These are phyloP conservation scores for Stichodactyla helianthus DNA, from an alignment of 64 coral and sea anemone genomes.

Conservation along the genomic window DNA sequence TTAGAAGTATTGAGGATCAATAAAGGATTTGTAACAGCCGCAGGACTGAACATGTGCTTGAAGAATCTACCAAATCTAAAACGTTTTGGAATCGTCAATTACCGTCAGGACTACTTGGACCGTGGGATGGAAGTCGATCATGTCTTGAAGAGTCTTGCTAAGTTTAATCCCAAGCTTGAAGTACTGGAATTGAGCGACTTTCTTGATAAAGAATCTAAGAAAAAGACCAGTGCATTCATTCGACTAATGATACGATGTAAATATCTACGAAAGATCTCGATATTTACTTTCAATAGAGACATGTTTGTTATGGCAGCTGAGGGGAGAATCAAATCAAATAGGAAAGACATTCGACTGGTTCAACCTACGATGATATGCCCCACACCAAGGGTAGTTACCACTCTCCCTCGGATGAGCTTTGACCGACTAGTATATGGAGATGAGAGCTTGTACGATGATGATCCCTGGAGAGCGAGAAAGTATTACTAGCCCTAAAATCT, in stretches of 20 bases:
- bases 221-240: slow-evolving; percentile 26
- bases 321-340: slow-evolving; percentile 3
- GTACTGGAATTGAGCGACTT: slow-evolving; percentile 34
- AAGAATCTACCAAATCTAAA: slow-evolving; percentile 14
- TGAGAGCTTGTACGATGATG: slow-evolving; percentile 32
- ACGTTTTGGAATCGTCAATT: slow-evolving; percentile 32
- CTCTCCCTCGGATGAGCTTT: slow-evolving; percentile 38
- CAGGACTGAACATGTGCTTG: slow-evolving; percentile 26
- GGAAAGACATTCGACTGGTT: slow-evolving; percentile 30
- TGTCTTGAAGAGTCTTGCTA: slow-evolving; percentile 28
- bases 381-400: slow-evolving; percentile 41
- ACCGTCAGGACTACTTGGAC: not conserved
- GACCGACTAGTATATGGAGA: slow-evolving; percentile 45
- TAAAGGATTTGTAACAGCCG: slow-evolving; percentile 17
- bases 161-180: slow-evolving; percentile 36
- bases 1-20: slow-evolving; percentile 29
- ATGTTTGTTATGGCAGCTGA: slow-evolving; percentile 58
- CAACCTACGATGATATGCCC: slow-evolving; percentile 54
- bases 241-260: slow-evolving; percentile 28
- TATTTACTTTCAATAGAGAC: slow-evolving; percentile 36
- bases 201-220: slow-evolving; percentile 20
- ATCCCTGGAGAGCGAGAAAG: slow-evolving; percentile 42
- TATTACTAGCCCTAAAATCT: not conserved
- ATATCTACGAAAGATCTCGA: slow-evolving; percentile 26
- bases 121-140: slow-evolving; percentile 33